A percentile compares a stretch with the other conserved stretches of the same genome.
Evolutionary conservation across 1,140 invertebrate genomes (phyloP).

Genomic region (Drosophila athabasca): DNA sequence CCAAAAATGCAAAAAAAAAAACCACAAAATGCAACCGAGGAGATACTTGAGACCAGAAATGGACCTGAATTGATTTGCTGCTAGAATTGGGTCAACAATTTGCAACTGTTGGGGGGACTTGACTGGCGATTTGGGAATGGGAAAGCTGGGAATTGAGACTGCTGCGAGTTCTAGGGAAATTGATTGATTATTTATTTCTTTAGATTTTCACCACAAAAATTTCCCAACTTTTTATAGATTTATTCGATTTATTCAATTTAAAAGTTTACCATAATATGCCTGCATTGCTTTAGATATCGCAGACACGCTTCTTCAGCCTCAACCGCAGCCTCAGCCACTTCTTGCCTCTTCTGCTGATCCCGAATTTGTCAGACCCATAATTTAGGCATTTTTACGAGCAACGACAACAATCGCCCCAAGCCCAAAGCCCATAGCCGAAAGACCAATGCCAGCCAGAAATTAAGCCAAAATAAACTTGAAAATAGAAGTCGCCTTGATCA

Average conservation of each 20-base stretch:
- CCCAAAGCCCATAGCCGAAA: no score
- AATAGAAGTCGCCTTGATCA: slow-evolving; percentile 44
- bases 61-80: slow-evolving; percentile 36
- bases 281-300: slow-evolving; percentile 10
- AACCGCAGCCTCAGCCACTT: no score
- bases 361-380: slow-evolving; percentile 46
- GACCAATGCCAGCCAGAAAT: slow-evolving; percentile 34
- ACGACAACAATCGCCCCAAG: slow-evolving; percentile 49
- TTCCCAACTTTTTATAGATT: no score
- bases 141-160: slow-evolving; percentile 10
- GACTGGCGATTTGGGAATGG: slow-evolving; percentile 36
- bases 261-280: neutral
- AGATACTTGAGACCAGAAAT: slow-evolving; percentile 40
- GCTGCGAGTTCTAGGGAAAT: no score
- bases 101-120: slow-evolving; percentile 9
- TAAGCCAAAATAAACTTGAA: slow-evolving; percentile 69
- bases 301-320: slow-evolving; percentile 26
- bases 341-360: slow-evolving; percentile 1
- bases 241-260: no score
- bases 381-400: slow-evolving; percentile 60
- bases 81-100: slow-evolving; percentile 44
- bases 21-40: slow-evolving; percentile 39
- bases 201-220: no score
- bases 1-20: neutral
- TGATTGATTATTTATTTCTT: no score